Evolutionary conservation across 2,797 vertebrate species (phyloP), one percentile per base, ranked within the genome.

Genomic region (Petrocephalus sullivani): DNA sequence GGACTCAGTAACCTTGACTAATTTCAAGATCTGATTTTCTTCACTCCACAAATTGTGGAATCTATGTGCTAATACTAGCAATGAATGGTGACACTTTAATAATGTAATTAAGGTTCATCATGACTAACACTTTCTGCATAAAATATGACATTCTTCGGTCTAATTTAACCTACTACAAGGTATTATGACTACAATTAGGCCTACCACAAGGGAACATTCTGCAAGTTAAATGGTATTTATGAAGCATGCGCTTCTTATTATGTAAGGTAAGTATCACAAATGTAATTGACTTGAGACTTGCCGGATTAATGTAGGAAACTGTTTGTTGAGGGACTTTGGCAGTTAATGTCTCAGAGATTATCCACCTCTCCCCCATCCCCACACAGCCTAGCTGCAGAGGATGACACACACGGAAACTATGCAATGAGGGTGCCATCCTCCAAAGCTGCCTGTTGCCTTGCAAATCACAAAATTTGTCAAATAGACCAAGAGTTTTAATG

Each of bases 381-480:
- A 86, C 28, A 60, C 85, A 12, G 54, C 7, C 57, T 23, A n/a
- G 19, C 28, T 56, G 54, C 37, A 14, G 57, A 64, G 57, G 85
- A 33, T 86, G 85, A 86, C 85, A 86, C 85, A 86, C 57, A 49
- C 12, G 85, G 85, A 86, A 86, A 86, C 85, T 86, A 86, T 86
- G 85, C 41, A 9, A 49, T 37, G 4, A 33, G 41, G 58, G 1
- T 9, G 28, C 28, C 37, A 12, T 21, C 37, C 37, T 21, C 85
- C 6, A 51, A 16, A 49, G 41, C 85, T 46, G 33, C 16, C n/a
- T 21, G n/a, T 64, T 60, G 54, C 23, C 33, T 86, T 86, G 23
- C 28, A 58, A 57, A 86, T 86, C 84, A 86, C 37, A 78, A 78
- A 78, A 41, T 78, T 19, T 78, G 71, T 78, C 71, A 78, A 78